These are phyloP conservation scores for Rhipidura dahli DNA, from an alignment of 2,113 vertebrate genomes.

Conservation along the genomic window DNA sequence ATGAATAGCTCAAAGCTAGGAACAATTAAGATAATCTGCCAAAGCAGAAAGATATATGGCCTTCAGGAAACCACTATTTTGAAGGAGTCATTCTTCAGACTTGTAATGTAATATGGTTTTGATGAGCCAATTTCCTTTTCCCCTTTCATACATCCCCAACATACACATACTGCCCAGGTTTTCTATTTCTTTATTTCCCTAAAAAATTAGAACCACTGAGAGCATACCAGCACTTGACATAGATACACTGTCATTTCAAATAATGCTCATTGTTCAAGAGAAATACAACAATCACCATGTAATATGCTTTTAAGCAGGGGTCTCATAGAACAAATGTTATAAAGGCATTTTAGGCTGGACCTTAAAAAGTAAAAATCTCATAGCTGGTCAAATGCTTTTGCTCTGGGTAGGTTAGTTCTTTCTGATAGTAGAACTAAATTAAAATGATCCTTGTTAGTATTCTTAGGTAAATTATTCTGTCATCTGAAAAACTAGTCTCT, in stretches of 20 bases:
- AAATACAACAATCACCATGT: background rate
- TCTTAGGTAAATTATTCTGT: constrained; percentile 75
- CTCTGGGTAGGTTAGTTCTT: background rate
- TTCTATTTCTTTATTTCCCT: background rate
- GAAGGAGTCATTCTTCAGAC: background rate
- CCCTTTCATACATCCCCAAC: background rate
- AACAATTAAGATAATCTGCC: constrained; percentile 11
- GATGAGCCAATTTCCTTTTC: background rate
- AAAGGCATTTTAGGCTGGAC: background rate
- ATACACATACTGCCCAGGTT: background rate
- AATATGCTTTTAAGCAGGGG: background rate
- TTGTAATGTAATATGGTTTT: background rate
- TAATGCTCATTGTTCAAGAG: background rate
- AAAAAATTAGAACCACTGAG: background rate
- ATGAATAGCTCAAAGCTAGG: background rate
- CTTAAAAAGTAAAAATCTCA: background rate
- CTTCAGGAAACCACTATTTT: constrained; percentile 32
- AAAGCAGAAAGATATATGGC: constrained; percentile 5
- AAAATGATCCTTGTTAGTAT: constrained; percentile 70
- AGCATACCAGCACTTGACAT: background rate
- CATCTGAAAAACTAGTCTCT: constrained; percentile 71
- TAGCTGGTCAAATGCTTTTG: background rate
- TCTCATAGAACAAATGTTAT: background rate
- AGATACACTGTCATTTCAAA: background rate
- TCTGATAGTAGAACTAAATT: constrained; percentile 26